Evolutionary conservation across 1,140 invertebrate species (phyloP).

Genomic region (Drosophila kanapiae): DNA sequence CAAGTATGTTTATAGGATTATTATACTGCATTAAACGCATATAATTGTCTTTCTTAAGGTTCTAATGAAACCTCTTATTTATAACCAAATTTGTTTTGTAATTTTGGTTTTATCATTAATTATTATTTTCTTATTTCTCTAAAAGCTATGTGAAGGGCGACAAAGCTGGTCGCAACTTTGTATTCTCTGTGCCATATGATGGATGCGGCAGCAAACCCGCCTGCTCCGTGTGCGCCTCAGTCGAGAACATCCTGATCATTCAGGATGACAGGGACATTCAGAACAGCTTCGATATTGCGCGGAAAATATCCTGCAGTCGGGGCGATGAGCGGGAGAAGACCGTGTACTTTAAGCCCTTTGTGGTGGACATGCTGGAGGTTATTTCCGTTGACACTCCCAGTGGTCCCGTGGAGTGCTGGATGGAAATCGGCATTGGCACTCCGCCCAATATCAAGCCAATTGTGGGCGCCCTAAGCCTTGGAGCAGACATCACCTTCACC

Average conservation of each 20-base stretch:
- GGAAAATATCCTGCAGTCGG: slow-evolving; percentile 88
- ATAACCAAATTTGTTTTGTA: too few species aligned
- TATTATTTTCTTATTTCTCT: slow-evolving; percentile 22
- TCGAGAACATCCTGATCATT: slow-evolving; percentile 89
- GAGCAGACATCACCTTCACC: slow-evolving; percentile 89
- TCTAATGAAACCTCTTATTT: too few species aligned
- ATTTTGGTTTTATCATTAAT: not conserved
- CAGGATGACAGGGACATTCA: slow-evolving; percentile 89
- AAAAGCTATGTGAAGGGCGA: slow-evolving; percentile 88
- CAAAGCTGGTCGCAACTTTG: slow-evolving; percentile 86
- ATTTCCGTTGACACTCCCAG: slow-evolving; percentile 88
- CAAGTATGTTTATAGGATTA: slow-evolving; percentile 86
- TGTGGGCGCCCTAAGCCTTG: slow-evolving; percentile 88
- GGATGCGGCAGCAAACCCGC: slow-evolving; percentile 88
- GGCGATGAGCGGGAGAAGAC: slow-evolving; percentile 87
- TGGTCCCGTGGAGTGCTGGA: slow-evolving; percentile 90
- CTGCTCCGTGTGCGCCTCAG: slow-evolving; percentile 87
- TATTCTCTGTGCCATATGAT: slow-evolving; percentile 88
- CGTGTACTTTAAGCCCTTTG: slow-evolving; percentile 89
- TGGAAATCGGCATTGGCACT: slow-evolving; percentile 90
- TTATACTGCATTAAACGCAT: too few species aligned
- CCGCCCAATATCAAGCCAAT: slow-evolving; percentile 88
- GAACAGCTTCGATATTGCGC: slow-evolving; percentile 87
- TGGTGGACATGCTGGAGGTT: slow-evolving; percentile 90
- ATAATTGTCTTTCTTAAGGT: too few species aligned